phyloP scores from a whole-genome alignment of 2,797 vertebrate genomes.

The Luscinia luscinia region DNA sequence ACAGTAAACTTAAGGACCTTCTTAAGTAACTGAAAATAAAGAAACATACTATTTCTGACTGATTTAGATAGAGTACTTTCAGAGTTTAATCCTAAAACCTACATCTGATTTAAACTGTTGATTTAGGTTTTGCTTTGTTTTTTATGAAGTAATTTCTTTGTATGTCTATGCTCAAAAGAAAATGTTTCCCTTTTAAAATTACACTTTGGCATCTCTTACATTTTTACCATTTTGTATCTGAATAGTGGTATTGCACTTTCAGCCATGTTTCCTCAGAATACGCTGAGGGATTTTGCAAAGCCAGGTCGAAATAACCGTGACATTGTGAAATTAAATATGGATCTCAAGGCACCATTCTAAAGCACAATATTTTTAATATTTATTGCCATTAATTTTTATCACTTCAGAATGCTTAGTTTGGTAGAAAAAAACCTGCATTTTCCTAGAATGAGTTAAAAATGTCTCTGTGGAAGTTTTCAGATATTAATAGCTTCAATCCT shows the following conservation, averaged over 20 bases:
- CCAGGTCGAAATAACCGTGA: background rate
- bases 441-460: constrained; percentile 1
- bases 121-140: background rate
- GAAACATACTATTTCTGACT: background rate
- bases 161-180: background rate
- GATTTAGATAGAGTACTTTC: background rate
- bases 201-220: background rate
- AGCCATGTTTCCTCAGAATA: background rate
- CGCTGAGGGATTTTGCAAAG: accelerated
- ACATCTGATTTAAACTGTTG: background rate
- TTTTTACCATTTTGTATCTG: background rate
- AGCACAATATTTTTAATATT: background rate
- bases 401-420: background rate
- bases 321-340: background rate
- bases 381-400: constrained; percentile 14
- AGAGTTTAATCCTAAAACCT: background rate
- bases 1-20: background rate
- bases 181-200: background rate
- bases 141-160: background rate
- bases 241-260: background rate
- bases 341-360: background rate
- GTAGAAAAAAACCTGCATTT: background rate
- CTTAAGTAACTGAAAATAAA: background rate
- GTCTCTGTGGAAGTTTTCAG: background rate
- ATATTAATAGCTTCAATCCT: background rate